Evolutionary conservation across 2,113 vertebrate species (phyloP), one percentile per base, ranked within the genome.

Genomic region (Dipodomys spectabilis): DNA sequence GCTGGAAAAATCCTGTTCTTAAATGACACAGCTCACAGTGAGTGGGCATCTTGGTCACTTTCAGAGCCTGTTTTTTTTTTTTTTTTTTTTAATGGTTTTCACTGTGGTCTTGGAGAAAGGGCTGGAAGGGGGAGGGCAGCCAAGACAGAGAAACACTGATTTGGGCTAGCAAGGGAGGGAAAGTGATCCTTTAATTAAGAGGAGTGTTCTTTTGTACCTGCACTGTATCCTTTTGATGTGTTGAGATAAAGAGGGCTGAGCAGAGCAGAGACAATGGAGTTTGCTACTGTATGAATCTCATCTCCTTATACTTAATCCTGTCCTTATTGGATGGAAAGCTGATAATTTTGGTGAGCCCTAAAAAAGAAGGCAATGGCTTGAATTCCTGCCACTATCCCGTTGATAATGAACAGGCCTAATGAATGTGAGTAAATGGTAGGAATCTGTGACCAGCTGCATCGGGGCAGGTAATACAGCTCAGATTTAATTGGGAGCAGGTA

Each of bases 401-500:
- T 98, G 98, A 98, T 99, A 98, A 99, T 99, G 99, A 99, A 99
- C 99, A 98, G 98, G 98, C 97, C 98, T 99, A 99, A 99, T 99
- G 99, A 99, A 99, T 99, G 98, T 96, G 96, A 96, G 98, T 98
- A 98, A 98, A 98, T 98, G 98, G 98, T 98, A 98, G 98, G 98
- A 99, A 98, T 99, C 98, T 98, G 98, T 98, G 98, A 98, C 98
- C 99, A 98, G 99, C 98, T 98, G 98, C 98, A 99, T 98, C 98
- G 98, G 99, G 98, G 99, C 99, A 99, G 99, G 99, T 99, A 99
- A 99, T 99, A 98, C 98, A 98, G 98, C 99, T 99, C 99, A 96
- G 98, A 98, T 99, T 99, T 99, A 99, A 99, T 99, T 99, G 99
- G 99, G 98, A 99, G 99, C 99, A 99, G 99, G 99, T 99, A 99